Percentiles rank a stretch among this genome's conserved stretches.
Evolutionary conservation across 2,797 vertebrate species (phyloP).

Genomic region (Sciaenops ocellatus): DNA sequence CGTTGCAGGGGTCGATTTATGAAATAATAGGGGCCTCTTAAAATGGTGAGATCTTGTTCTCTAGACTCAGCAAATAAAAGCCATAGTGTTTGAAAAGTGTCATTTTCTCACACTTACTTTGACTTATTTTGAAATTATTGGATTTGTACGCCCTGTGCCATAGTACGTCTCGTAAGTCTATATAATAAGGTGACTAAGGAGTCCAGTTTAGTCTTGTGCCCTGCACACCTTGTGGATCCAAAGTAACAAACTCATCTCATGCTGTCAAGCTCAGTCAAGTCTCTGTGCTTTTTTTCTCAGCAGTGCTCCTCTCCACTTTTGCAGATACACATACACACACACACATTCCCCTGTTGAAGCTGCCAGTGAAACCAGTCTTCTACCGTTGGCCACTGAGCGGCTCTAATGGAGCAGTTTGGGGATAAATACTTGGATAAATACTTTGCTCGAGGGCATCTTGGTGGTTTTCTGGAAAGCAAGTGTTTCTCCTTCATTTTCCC

Average conservation of each 20-base stretch:
- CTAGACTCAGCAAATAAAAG: conserved; percentile 64
- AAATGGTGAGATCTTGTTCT: conserved; percentile 70
- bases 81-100: conserved; percentile 35
- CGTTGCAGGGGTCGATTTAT: conserved; percentile 58
- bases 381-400: conserved; percentile 55
- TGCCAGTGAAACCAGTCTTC: conserved; percentile 61
- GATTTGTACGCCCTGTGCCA: conserved; percentile 53
- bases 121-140: conserved; percentile 68
- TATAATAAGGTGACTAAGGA: conserved; percentile 27
- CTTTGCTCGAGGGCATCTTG: conserved; percentile 71
- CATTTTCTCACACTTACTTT: conserved; percentile 66
- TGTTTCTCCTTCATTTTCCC: conserved; percentile 65
- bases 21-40: conserved; percentile 67
- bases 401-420: conserved; percentile 66
- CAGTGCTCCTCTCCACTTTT: conserved; percentile 25
- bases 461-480: conserved; percentile 69
- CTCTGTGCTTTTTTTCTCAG: conserved; percentile 30
- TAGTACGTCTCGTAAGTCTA: conserved; percentile 5
- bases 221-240: conserved; percentile 39
- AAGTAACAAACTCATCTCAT: conserved; percentile 21
- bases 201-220: conserved; percentile 1
- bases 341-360: conserved; percentile 36
- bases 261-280: conserved; percentile 21
- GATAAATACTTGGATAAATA: conserved; percentile 74
- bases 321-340: conserved; percentile 11